phyloP scores from a whole-genome alignment of 2,888 invertebrate genomes.

The Girardia tigrina region DNA sequence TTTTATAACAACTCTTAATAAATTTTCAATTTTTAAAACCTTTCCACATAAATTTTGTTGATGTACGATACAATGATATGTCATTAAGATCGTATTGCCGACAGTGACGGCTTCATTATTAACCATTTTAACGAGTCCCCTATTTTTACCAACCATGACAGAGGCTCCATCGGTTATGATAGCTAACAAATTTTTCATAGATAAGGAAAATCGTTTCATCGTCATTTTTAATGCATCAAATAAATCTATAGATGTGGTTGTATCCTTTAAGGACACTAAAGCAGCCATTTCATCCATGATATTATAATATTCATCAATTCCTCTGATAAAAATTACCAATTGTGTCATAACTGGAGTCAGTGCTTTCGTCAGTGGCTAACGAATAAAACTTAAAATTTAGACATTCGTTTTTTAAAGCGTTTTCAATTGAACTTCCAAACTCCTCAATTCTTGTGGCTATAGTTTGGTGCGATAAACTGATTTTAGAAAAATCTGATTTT shows the following conservation, averaged over 20 bases:
- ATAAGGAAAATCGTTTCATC: not conserved
- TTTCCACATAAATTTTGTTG: not conserved
- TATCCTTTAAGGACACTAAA: not conserved
- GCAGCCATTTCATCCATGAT: conserved; percentile 7
- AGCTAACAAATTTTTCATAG: conserved; percentile 20
- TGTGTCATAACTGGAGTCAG: not conserved
- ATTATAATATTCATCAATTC: conserved; percentile 11
- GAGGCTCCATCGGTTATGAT: conserved; percentile 20
- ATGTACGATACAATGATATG: conserved; percentile 3
- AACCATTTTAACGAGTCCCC: not conserved
- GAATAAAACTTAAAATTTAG: not conserved
- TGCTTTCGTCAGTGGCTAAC: not conserved
- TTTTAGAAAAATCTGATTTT: no score
- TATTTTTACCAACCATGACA: not conserved
- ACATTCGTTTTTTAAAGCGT: not conserved
- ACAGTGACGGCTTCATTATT: not conserved
- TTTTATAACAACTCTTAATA: conserved; percentile 11
- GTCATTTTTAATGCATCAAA: conserved; percentile 18
- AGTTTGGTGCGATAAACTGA: not conserved
- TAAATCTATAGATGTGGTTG: conserved; percentile 11
- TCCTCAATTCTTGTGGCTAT: not conserved
- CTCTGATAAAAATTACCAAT: conserved; percentile 6
- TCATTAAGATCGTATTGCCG: not conserved
- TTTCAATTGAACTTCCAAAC: not conserved
- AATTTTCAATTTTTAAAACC: not conserved